Base-by-base conservation (phyloP, 1,140 invertebrate species). In the Polypedilum pembai region DNA sequence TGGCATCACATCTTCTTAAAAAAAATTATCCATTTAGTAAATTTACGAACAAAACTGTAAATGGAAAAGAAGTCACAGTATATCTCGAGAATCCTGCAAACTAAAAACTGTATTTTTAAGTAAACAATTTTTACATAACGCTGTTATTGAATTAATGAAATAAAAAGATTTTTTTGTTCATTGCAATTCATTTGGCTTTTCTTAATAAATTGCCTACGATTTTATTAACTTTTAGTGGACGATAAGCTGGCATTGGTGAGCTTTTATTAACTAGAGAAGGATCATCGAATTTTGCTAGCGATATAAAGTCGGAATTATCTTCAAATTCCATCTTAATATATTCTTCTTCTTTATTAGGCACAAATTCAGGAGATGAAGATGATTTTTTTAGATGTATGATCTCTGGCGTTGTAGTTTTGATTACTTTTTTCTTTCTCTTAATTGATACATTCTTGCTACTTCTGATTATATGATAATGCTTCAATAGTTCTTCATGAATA, bases 211-310 rank as follows among this genome's bases (percentile, higher is more conserved):
- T 69, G n/a, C 65, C 65, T 3, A 69, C 20, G 18, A 21, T 69
- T 69, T 69, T 69, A n/a, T 69, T 69, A 20, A 69, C 20, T 21
- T 69, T 69, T 8, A 69, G 17, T 69, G 65, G 65, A 7, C 65
- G 65, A 20, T 69, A 69, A 0, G 20, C 8, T 69, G 65, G 65
- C 15, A 69, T 10, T 1, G 65, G 20, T 69, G 65, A 69, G 8
- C 18, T 56, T 15, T 56, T 56, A 56, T 56, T 56, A 4, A 56
- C 65, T 69, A 69, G 20, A 18, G 20, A 7, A 20, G n/a, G 17
- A 69, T 69, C 65, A 21, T 21, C 20, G 4, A 18, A 69, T 12
- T 69, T 69, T 2, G 17, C 7, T 21, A 69, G 20, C 15, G 65
- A 69, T 7, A 69, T 69, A 21, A 69, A 69, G 20, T 21, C 65